Conservation (phyloP, 2,888 invertebrate genomes). For the Deilephila elpenor region DNA sequence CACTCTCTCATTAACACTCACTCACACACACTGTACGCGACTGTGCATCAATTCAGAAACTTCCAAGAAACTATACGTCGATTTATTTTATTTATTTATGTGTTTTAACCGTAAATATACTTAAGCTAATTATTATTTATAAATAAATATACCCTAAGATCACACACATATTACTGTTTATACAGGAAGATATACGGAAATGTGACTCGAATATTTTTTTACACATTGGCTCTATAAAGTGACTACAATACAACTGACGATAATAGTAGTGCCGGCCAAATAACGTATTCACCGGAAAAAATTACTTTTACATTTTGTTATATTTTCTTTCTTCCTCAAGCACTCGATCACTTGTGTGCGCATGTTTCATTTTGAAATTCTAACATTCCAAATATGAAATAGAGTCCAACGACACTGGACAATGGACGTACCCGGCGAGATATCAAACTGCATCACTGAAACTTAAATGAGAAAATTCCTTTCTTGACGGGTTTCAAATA, state of each 20-base stretch:
- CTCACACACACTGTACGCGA: not conserved
- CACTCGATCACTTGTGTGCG: not conserved
- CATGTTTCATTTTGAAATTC: not conserved
- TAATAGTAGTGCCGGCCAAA: too few species aligned
- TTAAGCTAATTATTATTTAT: too few species aligned
- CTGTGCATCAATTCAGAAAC: not conserved
- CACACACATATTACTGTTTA: too few species aligned
- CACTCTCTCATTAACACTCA: not conserved
- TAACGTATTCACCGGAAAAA: too few species aligned
- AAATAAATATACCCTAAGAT: too few species aligned
- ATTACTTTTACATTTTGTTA: too few species aligned
- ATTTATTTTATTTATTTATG: not conserved
- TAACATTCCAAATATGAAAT: not conserved
- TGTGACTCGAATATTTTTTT: too few species aligned
- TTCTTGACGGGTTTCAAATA: not conserved
- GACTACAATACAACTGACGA: too few species aligned
- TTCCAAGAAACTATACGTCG: not conserved
- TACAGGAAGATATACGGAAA: too few species aligned
- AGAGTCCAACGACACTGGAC: not conserved
- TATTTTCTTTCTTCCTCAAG: not conserved
- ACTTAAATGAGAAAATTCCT: constrained; percentile 23
- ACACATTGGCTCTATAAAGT: too few species aligned
- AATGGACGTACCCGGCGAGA: not conserved
- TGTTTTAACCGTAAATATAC: too few species aligned
- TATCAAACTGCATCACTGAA: not conserved